phyloP scores from a whole-genome alignment of 2,797 vertebrate species.

The Diplodus sargus region DNA sequence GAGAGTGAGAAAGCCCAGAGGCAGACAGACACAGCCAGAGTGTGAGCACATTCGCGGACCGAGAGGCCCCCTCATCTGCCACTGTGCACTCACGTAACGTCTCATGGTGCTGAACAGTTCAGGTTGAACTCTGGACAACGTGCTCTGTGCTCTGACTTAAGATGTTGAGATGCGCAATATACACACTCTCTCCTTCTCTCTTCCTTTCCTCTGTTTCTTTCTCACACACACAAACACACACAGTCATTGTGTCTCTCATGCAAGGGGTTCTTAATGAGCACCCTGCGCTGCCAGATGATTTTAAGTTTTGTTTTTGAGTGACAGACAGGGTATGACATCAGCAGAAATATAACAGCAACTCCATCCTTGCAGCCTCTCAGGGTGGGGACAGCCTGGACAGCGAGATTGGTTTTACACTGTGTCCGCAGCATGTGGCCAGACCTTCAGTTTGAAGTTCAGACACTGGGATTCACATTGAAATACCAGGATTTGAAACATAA shows the following conservation, averaged over 20 bases:
- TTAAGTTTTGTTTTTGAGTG: conserved; percentile 53
- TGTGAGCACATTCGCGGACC: conserved; percentile 47
- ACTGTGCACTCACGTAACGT: conserved; percentile 48
- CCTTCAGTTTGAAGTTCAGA: conserved; percentile 35
- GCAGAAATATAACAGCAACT: conserved; percentile 45
- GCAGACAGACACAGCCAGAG: conserved; percentile 53
- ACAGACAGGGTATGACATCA: conserved; percentile 68
- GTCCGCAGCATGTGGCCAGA: conserved; percentile 22
- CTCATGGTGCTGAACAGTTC: conserved; percentile 75
- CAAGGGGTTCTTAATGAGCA: conserved; percentile 53
- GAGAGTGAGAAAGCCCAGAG: conserved; percentile 52
- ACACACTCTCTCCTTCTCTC: conserved; percentile 35
- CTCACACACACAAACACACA: conserved; percentile 25
- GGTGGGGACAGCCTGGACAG: conserved; percentile 30
- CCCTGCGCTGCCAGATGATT: conserved; percentile 50
- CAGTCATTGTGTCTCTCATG: conserved; percentile 55
- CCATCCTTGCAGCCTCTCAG: conserved; percentile 58
- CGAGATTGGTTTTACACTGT: conserved; percentile 18
- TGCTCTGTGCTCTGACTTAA: conserved; percentile 64
- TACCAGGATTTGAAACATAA: conserved; percentile 38
- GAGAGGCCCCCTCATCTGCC: conserved; percentile 49
- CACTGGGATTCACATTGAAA: conserved; percentile 49
- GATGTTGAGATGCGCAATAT: conserved; percentile 68
- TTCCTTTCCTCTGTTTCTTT: not conserved
- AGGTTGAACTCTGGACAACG: conserved; percentile 69